These are phyloP conservation scores for Rhinoptilus africanus DNA, from an alignment of 2,113 vertebrate species.

Conservation along the genomic window DNA sequence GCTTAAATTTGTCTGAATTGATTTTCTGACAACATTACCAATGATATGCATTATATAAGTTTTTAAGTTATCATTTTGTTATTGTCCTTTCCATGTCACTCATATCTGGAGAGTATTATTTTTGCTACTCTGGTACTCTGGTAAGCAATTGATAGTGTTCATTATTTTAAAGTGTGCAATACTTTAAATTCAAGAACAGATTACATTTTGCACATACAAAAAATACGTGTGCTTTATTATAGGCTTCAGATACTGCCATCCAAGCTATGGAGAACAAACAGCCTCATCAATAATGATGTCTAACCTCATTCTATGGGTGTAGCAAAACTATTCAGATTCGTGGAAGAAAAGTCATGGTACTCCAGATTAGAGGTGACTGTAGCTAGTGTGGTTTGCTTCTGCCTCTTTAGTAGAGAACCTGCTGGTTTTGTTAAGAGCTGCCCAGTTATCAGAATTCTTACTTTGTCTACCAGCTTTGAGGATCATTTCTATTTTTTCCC, in stretches of 20 bases:
- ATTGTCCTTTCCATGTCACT: neutral
- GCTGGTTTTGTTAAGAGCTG: neutral
- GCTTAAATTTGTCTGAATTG: neutral
- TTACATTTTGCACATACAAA: neutral
- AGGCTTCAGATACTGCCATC: neutral
- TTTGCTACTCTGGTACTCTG: neutral
- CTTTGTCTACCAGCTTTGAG: neutral
- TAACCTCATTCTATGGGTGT: rapidly evolving
- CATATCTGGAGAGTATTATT: neutral
- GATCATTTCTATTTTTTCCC: neutral
- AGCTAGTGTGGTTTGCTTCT: neutral
- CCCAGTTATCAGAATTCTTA: neutral
- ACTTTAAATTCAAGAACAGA: neutral
- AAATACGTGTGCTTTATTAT: rapidly evolving
- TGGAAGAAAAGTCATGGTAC: neutral
- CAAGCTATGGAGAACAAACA: neutral
- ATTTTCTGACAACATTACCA: neutral
- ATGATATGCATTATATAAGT: neutral
- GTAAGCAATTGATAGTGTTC: neutral
- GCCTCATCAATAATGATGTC: neutral
- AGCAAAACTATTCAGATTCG: neutral
- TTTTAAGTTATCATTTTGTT: neutral
- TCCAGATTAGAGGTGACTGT: neutral
- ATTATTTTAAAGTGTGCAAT: neutral
- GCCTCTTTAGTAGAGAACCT: neutral